Base-by-base conservation (phyloP, 2,113 vertebrate genomes). In the Onychostoma macrolepis region DNA sequence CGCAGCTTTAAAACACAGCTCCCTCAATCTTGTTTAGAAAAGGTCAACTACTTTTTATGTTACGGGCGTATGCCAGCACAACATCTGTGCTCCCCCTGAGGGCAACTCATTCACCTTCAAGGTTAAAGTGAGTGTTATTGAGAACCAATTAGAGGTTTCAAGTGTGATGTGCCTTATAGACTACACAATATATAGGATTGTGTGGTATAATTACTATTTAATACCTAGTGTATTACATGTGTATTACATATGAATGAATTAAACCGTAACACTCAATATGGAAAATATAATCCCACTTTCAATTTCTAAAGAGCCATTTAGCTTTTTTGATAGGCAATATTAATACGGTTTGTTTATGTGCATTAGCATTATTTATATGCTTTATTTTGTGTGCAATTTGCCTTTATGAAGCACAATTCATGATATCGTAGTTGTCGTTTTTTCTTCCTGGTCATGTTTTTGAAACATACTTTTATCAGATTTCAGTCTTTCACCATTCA, bases 141-240 rank as follows among this genome's bases (percentile, higher is more conserved):
- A 84, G 17, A 84, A 74, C 43, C 48, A 84, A 26, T 84, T 84
- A 72, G 67, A 58, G 67, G 30, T n/a, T 84, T 84, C 12, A 10
- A 71, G 67, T 56, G 45, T 6, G 5, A 72, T 43, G 43, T 45
- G 3, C 36, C n/a, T 81, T 67, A 84, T 36, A 72, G 45, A 56
- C 43, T 30, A 19, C 61, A 65, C 38, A 61, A 41, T 41, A n/a
- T 6, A 79, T 63, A 41, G 36, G 56, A 50, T 13, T 38, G 17
- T 0, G 36, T 80, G 56, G 19, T 0, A 61, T 21, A 71, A 71
- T 71, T 36, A 71, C 15, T 71, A 71, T 38, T 24, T 72, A 72
- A 72, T 38, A 36, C 17, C 30, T 36, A 71, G 3, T 71, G 67
- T 71, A 36, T 71, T 67, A 67, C 28, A 67, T 17, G 65, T 53